Percentiles rank a stretch among this genome's conserved stretches.
Evolutionary conservation across 2,797 vertebrate species (phyloP).

Genomic region (Chelon labrosus): DNA sequence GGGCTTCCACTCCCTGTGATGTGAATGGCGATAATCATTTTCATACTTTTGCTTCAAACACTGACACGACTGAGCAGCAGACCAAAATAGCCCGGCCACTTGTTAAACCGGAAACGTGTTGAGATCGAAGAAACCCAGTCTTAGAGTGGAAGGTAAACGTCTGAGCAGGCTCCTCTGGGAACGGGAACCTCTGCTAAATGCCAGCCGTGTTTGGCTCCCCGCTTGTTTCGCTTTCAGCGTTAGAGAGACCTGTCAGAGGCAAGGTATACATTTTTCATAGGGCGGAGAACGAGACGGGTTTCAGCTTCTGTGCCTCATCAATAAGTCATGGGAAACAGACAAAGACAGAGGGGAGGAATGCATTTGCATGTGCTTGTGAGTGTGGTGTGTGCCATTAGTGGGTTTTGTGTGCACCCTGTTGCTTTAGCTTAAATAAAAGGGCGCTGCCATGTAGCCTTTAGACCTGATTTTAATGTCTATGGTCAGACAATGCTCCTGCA

Average conservation of each 20-base stretch:
- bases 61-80: neutral
- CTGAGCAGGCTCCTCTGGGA: neutral
- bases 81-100: neutral
- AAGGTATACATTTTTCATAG: conserved; percentile 73
- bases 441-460: neutral
- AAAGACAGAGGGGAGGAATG: neutral
- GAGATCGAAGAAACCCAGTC: neutral
- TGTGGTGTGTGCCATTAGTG: neutral
- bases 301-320: conserved; percentile 68
- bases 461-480: neutral
- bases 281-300: conserved; percentile 61
- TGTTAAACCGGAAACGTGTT: neutral
- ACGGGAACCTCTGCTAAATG: neutral
- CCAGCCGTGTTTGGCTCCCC: neutral
- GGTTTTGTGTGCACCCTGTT: neutral
- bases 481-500: neutral
- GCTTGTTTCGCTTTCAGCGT: neutral
- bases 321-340: conserved; percentile 66
- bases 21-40: neutral
- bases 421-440: neutral
- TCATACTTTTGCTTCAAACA: neutral
- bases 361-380: conserved; percentile 22
- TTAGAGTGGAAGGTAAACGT: neutral
- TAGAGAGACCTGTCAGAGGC: conserved; percentile 17
- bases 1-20: conserved; percentile 1